Percentiles rank a stretch among this genome's conserved stretches.
Evolutionary conservation across 2,113 vertebrate species (phyloP).

Genomic region (Arvicanthis niloticus): DNA sequence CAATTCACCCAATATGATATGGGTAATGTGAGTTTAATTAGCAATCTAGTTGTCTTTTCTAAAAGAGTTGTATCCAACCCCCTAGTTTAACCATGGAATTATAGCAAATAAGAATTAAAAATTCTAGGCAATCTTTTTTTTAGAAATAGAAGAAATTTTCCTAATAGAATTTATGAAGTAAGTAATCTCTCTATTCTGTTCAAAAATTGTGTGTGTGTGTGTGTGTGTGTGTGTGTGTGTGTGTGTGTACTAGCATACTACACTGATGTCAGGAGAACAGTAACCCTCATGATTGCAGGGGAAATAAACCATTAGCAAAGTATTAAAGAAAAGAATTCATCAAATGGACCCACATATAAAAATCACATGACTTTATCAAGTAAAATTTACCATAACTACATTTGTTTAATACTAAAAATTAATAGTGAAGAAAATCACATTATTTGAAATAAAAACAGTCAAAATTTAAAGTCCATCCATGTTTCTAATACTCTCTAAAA

Average conservation of each 20-base stretch:
- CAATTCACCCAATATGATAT: not conserved
- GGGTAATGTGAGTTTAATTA: constrained; percentile 30
- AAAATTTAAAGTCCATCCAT: not conserved
- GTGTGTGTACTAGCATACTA: too few species aligned
- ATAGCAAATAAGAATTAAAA: not conserved
- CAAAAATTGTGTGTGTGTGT: not conserved
- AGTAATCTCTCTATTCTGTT: not conserved
- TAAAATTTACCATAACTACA: not conserved
- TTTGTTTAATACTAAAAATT: not conserved
- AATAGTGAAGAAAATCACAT: not conserved
- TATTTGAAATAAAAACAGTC: not conserved
- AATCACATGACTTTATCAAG: not conserved
- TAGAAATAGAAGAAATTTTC: not conserved
- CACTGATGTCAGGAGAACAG: not conserved
- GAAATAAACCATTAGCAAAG: not conserved
- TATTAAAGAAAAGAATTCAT: not conserved
- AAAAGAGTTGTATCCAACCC: not conserved
- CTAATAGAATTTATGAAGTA: not conserved
- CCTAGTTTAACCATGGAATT: not conserved
- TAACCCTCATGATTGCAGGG: not conserved
- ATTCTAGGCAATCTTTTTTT: not conserved
- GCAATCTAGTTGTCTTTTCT: not conserved
- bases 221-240: too few species aligned
- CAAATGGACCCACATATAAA: not conserved
- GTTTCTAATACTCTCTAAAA: not conserved